Conservation (phyloP, 2,888 invertebrate genomes). For the Campoplex capitator region DNA sequence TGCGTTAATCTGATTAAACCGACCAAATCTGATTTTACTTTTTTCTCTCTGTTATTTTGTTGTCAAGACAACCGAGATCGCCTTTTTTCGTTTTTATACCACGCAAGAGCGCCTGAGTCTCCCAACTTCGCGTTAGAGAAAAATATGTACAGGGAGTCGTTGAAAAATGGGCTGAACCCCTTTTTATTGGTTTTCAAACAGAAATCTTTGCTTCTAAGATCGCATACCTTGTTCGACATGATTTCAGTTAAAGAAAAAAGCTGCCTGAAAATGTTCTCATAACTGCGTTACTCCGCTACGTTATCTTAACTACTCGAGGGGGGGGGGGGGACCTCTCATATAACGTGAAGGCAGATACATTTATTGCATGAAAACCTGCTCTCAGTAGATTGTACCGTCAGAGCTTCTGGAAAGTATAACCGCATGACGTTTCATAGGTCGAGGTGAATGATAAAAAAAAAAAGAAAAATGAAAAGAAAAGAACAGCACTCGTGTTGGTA, state of each 20-base stretch:
- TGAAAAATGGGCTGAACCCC: too few species aligned
- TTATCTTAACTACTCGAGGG: neutral
- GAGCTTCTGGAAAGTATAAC: slow-evolving; percentile 58
- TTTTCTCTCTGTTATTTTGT: too few species aligned
- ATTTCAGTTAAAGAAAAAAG: neutral
- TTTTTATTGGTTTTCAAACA: too few species aligned
- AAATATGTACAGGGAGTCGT: too few species aligned
- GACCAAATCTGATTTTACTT: too few species aligned
- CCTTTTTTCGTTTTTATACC: too few species aligned
- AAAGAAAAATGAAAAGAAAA: slow-evolving; percentile 26
- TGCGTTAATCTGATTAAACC: too few species aligned
- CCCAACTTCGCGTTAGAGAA: too few species aligned
- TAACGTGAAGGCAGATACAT: slow-evolving; percentile 50
- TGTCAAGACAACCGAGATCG: too few species aligned
- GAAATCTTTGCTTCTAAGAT: slow-evolving; percentile 1
- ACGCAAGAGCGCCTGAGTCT: too few species aligned
- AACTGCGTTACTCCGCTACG: neutral
- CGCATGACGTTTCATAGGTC: slow-evolving; percentile 51
- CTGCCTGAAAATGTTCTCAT: neutral
- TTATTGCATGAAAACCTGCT: slow-evolving; percentile 30
- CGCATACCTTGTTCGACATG: neutral
- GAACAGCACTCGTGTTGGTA: slow-evolving; percentile 27
- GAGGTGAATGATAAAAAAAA: slow-evolving; percentile 19
- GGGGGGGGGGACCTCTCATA: slow-evolving; percentile 18
- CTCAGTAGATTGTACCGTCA: slow-evolving; percentile 22